Evolutionary conservation across 2,888 invertebrate genomes (phyloP).

Genomic region (Ophioninae sp.): DNA sequence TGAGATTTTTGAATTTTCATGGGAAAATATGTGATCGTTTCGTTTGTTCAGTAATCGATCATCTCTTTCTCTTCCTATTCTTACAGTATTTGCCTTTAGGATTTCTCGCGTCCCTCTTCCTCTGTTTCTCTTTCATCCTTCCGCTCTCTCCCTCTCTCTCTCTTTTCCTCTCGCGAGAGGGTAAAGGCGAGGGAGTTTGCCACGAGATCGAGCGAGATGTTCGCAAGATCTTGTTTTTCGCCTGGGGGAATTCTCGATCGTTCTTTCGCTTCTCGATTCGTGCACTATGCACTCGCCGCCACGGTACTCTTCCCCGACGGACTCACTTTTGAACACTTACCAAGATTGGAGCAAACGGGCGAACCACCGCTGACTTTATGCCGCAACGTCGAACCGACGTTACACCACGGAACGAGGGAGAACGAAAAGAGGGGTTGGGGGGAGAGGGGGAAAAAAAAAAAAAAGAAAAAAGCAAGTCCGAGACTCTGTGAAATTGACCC

Average conservation of each 20-base stretch:
- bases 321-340: constrained; percentile 59
- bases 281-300: constrained; percentile 29
- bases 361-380: constrained; percentile 39
- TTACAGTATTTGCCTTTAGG: constrained; percentile 46
- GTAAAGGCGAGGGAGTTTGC: constrained; percentile 18
- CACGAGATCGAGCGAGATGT: constrained; percentile 58
- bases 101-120: constrained; percentile 42
- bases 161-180: neutral
- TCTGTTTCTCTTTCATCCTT: constrained; percentile 1
- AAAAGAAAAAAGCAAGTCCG: constrained; percentile 24
- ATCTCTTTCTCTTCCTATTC: constrained; percentile 28
- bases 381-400: constrained; percentile 11
- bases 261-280: constrained; percentile 49
- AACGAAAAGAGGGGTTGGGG: neutral
- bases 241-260: constrained; percentile 58
- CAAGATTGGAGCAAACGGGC: constrained; percentile 57
- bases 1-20: constrained; percentile 47
- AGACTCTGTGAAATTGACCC: constrained; percentile 53
- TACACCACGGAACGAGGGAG: constrained; percentile 9
- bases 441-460: neutral
- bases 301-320: constrained; percentile 12
- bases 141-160: neutral
- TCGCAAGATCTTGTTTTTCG: constrained; percentile 45
- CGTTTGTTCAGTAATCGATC: constrained; percentile 42
- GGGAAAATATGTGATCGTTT: constrained; percentile 48